Evolutionary conservation across 2,113 vertebrate genomes (phyloP).

Genomic region (Axis porcinus): DNA sequence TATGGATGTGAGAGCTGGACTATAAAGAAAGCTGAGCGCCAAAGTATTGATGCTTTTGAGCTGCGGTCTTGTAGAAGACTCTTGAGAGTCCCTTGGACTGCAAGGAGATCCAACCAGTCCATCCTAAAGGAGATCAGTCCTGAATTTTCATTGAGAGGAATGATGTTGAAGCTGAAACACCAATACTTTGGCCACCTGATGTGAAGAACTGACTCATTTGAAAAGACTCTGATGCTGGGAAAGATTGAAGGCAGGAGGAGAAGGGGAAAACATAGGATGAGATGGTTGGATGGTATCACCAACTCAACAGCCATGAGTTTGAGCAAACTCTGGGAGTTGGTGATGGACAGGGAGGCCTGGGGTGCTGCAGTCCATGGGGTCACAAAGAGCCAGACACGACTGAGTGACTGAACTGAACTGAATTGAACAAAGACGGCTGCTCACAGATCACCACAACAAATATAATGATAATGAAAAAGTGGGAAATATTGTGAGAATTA

Average conservation of each 20-base stretch:
- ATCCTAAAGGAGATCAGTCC: background rate
- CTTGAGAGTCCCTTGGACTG: background rate
- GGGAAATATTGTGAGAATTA: background rate
- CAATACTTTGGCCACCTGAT: background rate
- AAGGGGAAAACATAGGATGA: background rate
- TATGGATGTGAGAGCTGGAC: background rate
- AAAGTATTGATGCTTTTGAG: background rate
- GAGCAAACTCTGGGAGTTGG: background rate
- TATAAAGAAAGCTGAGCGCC: rapidly evolving
- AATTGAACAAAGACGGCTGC: background rate
- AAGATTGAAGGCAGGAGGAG: background rate
- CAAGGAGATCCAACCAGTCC: background rate
- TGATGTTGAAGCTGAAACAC: background rate
- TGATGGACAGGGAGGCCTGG: background rate
- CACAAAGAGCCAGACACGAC: rapidly evolving
- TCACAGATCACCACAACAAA: background rate
- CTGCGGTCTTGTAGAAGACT: background rate
- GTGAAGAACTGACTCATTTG: background rate
- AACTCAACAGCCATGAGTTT: rapidly evolving
- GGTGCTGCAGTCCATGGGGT: background rate
- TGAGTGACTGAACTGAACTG: background rate
- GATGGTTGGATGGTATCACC: background rate
- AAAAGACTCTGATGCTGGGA: background rate
- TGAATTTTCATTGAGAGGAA: background rate
- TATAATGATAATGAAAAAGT: background rate